Base-by-base conservation (phyloP, 2,888 invertebrate genomes). In the Sisyra terminalis region DNA sequence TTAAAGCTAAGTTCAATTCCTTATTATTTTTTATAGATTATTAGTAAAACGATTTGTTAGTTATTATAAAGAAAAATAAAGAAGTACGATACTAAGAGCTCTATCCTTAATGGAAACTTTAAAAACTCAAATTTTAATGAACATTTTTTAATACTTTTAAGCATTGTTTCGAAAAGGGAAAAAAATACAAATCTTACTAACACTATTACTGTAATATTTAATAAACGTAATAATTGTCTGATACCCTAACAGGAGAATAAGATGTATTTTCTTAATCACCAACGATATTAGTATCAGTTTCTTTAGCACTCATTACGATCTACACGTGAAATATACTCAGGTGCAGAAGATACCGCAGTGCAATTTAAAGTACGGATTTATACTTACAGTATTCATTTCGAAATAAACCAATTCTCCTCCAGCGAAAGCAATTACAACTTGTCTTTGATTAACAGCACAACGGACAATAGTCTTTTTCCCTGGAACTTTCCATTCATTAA, bases 401-500 rank as follows among this genome's bases (percentile, higher is more conserved):
- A 98, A 98, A 67, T 97, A 98, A 35, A 98, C 94, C 46, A 99
- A 69, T 67, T 98, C 98, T 31, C 96, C 92, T 3, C 96, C 97
- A 30, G 92, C 89, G 37, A 99, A 67, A 2, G 98, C 96, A 49
- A 98, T 97, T 1, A 97, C 96, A 24, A 98, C 96, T 68, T 98
- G 98, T 46, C 96, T 72, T 60, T 94, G 90, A 66, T 98, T 99
- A 13, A 99, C 92, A 0, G 98, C 97, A 64, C 97, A 98, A 61
- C 90, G 90, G 0, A 92, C 86, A 45, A 99, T 98, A 0, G 85
- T 86, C 54, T 94, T 92, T 61, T 96, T 96, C 15, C 93, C 94
- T 0, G 96, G 96, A 0, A 93, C 90, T 60, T 96, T 93, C 98
- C 98, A 99, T 62, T 98, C 97, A 55, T 97, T 97, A 3, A 98